Base-by-base conservation (phyloP, 1,140 invertebrate genomes). In the Homarus americanus region DNA sequence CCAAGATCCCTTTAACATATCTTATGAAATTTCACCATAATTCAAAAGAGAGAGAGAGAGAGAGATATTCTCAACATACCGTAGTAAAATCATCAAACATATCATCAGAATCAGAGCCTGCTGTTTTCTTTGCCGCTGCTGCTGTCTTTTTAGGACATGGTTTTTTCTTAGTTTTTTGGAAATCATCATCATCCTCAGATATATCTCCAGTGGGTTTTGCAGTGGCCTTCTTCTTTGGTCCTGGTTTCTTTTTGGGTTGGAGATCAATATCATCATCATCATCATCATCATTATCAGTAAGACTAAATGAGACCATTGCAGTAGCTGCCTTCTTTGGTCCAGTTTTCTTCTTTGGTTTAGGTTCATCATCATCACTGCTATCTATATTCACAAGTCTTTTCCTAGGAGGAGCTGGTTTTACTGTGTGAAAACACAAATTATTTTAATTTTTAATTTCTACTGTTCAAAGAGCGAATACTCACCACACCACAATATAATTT, bases 131-230 rank as follows among this genome's bases (percentile, higher is more conserved):
- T 36, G 82, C 72, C 38, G 79, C 80, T 73, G 75, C 83, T 78
- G 92, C 87, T 40, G 91, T 78, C 75, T 93, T 91, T 83, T 93
- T 93, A 1, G 75, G 83, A 17, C 72, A 82, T 7, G 90, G 28
- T 63, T 93, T 93, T 88, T 94, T 94, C 89, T 94, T 94, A 12
- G 94, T 93, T 92, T 41, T 85, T 7, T 91, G 92, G 7, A 93
- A 86, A 49, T 69, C 92, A 78, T 93, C 88, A 58, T 72, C 92
- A 79, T 86, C 94, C 93, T n/a, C n/a, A 58, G 40, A 91, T 69
- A 84, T 75, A 28, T 34, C 79, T 79, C n/a, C 28, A 24, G 94
- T 94, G 3, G 92, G 92, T n/a, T 82, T 75, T n/a, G 82, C 72
- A 40, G 24, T 40, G 20, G 85, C 49, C 91, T 94, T 93, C 88